Percentiles rank a stretch among this genome's conserved stretches.
Evolutionary conservation across 2,888 invertebrate genomes (phyloP).

Genomic region (Epinotia bilunana): DNA sequence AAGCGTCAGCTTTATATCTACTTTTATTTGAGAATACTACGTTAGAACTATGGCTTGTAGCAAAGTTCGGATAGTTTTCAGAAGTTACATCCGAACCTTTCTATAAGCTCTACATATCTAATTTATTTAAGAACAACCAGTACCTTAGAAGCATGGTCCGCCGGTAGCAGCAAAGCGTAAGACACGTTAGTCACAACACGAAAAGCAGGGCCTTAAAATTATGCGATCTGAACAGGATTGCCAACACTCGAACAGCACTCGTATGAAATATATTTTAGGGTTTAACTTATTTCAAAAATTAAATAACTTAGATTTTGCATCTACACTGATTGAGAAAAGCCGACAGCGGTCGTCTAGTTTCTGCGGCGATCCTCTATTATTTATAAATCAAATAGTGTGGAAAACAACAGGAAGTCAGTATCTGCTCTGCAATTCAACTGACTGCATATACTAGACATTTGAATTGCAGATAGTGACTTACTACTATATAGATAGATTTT

Average conservation of each 20-base stretch:
- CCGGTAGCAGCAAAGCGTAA: constrained; percentile 81
- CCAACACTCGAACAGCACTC: constrained; percentile 47
- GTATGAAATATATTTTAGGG: not conserved
- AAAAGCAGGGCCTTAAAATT: constrained; percentile 68
- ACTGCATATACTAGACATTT: too few species aligned
- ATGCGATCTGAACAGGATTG: constrained; percentile 61
- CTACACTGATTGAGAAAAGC: not conserved
- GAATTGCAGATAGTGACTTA: too few species aligned
- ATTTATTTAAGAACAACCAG: constrained; percentile 63
- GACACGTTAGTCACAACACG: constrained; percentile 80
- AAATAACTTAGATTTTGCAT: not conserved
- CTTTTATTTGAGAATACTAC: constrained; percentile 47
- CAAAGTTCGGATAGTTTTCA: constrained; percentile 7
- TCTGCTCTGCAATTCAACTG: not conserved
- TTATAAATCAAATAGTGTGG: not conserved
- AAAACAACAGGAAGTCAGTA: not conserved
- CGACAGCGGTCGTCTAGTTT: not conserved
- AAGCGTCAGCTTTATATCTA: constrained; percentile 69
- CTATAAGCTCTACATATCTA: constrained; percentile 43
- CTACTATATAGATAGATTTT: not conserved
- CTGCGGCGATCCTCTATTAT: not conserved
- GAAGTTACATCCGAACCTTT: not conserved
- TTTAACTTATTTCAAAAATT: too few species aligned
- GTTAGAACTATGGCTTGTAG: constrained; percentile 20
- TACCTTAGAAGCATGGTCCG: constrained; percentile 82